Evolutionary conservation across 2,797 vertebrate genomes (phyloP).

Genomic region (Pangasius larnaudii): DNA sequence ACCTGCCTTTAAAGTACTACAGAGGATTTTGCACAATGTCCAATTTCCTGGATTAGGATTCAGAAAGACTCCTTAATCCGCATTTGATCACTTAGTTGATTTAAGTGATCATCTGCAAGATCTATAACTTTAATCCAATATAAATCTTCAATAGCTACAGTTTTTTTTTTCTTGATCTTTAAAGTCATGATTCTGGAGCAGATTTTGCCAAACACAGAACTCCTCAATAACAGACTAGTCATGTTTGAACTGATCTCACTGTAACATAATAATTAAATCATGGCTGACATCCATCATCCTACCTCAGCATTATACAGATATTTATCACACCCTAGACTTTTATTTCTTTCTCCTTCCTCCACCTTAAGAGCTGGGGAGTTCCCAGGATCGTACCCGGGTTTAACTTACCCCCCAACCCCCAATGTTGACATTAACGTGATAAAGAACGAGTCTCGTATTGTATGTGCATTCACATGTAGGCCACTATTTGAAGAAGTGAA

Average conservation of each 20-base stretch:
- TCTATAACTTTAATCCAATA: not conserved
- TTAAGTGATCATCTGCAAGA: not conserved
- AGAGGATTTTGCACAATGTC: not conserved
- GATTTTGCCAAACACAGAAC: not conserved
- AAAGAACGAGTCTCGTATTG: no score
- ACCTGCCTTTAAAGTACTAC: not conserved
- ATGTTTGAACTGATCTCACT: not conserved
- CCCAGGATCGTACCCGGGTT: no score
- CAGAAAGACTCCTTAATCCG: not conserved
- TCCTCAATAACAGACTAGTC: not conserved
- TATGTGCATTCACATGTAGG: no score
- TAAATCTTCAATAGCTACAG: not conserved
- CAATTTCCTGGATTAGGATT: conserved; percentile 1
- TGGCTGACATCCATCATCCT: not conserved
- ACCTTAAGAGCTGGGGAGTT: no score
- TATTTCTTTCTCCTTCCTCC: not conserved
- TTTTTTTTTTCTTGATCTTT: not conserved
- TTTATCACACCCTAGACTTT: not conserved
- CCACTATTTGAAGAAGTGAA: not conserved
- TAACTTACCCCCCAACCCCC: not conserved
- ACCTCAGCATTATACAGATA: not conserved
- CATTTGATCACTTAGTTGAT: no score
- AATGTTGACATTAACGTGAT: not conserved
- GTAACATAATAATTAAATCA: not conserved
- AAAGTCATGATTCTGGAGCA: not conserved